Base-by-base conservation (phyloP, 1,140 invertebrate species). In the Aphelinus certus region DNA sequence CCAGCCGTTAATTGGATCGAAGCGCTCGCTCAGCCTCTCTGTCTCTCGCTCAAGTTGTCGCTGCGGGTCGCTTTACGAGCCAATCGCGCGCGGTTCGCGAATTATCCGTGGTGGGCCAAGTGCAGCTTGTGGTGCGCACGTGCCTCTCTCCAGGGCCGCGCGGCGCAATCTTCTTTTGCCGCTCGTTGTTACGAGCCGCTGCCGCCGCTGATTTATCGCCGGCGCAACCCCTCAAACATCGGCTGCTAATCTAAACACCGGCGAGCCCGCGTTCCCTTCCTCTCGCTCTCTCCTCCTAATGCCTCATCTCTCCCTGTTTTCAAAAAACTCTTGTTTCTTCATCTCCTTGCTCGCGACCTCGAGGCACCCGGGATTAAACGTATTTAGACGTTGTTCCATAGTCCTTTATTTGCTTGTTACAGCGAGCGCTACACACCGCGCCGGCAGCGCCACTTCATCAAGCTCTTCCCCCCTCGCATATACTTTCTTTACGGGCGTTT, bases 1-100 rank as follows among this genome's bases (percentile, higher is more conserved):
- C 26, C 49, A n/a, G 10, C 58, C 65, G 64, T 74, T 74, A 74
- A 74, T 74, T 74, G 74, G 67, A 75, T 68, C 65, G 58, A 4
- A 62, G n/a, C 45, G 51, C 26, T 26, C 26, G 26, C 26, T 60
- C 3, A n/a, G 26, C 26, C 26, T 26, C 26, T 26, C 26, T 26
- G 26, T 26, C 26, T 26, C 26, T 26, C 26, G 26, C 26, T 26
- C 26, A 26, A 26, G 26, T 26, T 26, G 26, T 26, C 26, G 26
- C 26, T 26, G 26, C 26, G 26, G 62, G 48, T 60, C 61, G 48
- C 64, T 74, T 74, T 73, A 73, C 71, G 71, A 73, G 26, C 65
- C 72, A 74, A 74, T 74, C 65, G 64, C 55, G 26, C 26, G 26
- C 26, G 26, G 26, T 0, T 26, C 56, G 53, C 72, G 72, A 74